Evolutionary conservation across 1,140 invertebrate species (phyloP), one percentile per base, ranked within the genome.

Genomic region (Trichonephila clavipes): DNA sequence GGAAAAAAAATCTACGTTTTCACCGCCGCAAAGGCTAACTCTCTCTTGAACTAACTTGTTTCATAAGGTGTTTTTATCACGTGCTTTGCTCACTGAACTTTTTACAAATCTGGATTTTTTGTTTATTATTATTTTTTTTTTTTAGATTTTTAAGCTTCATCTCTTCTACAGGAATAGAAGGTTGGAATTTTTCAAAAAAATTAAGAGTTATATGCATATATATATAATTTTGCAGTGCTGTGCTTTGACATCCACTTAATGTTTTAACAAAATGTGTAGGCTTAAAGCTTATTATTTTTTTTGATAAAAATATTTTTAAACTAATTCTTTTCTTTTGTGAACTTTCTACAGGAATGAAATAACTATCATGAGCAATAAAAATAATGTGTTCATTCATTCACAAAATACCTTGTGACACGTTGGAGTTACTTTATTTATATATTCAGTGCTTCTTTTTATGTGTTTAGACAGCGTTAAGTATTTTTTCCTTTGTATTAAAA

Each of bases 1-100:
- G 69, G 12, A 3, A 1, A 77, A 77, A 77, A 77, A 77, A 77
- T 77, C 24, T 77, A 19, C 72, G 72, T 77, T 77, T 77, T 40
- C 51, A 77, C 72, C 6, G 72, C 72, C 34, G 34, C 72, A 19
- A 34, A 28, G 12, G 34, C 72, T 28, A 34, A 77, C 72, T 77
- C 72, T 77, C 72, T 77, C 72, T 40, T 34, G 28, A 77, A 28
- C 72, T 77, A 77, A 77, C 72, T 77, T 51, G 72, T 12, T 77
- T 34, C 72, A 28, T 77, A 77, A 77, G 72, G 24, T 16, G 28
- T 77, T 77, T 77, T 77, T 77, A 77, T 77, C 72, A 77, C 34
- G 62, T 2, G 21, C 51, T 51, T 51, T 51, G 66, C 34, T 34
- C 72, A 34, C 72, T 34, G 28, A 34, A 28, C 28, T 77, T 77